Percentiles rank a stretch among this genome's conserved stretches.
phyloP scores from a whole-genome alignment of 2,888 invertebrate species.

The Habrosyne pyritoides region DNA sequence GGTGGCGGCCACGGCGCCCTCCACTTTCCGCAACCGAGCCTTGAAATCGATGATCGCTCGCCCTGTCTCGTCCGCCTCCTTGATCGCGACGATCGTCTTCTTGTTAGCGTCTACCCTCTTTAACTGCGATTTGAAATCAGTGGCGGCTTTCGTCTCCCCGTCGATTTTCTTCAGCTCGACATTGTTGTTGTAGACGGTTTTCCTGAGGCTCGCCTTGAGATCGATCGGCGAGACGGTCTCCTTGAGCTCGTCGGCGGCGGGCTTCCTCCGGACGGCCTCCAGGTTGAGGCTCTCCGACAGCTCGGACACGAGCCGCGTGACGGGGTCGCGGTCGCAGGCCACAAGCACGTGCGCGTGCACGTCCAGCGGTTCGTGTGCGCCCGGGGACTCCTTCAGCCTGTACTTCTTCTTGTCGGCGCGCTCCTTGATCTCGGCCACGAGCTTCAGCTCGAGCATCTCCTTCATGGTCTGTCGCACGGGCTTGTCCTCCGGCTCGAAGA shows the following conservation, averaged over 20 bases:
- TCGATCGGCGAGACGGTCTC: constrained; percentile 70
- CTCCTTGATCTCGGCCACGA: constrained; percentile 93
- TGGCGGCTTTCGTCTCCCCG: constrained; percentile 55
- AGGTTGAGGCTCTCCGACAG: constrained; percentile 92
- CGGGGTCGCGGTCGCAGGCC: constrained; percentile 85
- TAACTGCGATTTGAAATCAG: constrained; percentile 86
- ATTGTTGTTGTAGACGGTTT: constrained; percentile 58
- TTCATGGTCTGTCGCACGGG: constrained; percentile 85
- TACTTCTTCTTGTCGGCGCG: constrained; percentile 87
- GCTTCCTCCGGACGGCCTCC: constrained; percentile 63
- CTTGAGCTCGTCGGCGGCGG: constrained; percentile 42
- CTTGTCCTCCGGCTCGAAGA: constrained; percentile 74
- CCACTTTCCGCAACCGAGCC: constrained; percentile 92
- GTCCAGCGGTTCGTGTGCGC: too few relatives aligned
- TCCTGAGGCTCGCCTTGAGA: constrained; percentile 78
- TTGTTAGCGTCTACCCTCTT: constrained; percentile 90
- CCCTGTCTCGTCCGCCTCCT: constrained; percentile 77
- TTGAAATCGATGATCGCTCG: constrained; percentile 92
- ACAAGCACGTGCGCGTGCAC: background rate
- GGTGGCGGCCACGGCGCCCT: constrained; percentile 69
- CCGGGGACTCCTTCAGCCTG: constrained; percentile 80
- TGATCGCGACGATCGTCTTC: constrained; percentile 75
- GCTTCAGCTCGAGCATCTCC: constrained; percentile 91
- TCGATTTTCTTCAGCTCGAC: constrained; percentile 48
- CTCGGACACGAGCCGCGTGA: constrained; percentile 91